Conservation (phyloP, 2,888 invertebrate genomes). For the Dastarcus helophoroides region DNA sequence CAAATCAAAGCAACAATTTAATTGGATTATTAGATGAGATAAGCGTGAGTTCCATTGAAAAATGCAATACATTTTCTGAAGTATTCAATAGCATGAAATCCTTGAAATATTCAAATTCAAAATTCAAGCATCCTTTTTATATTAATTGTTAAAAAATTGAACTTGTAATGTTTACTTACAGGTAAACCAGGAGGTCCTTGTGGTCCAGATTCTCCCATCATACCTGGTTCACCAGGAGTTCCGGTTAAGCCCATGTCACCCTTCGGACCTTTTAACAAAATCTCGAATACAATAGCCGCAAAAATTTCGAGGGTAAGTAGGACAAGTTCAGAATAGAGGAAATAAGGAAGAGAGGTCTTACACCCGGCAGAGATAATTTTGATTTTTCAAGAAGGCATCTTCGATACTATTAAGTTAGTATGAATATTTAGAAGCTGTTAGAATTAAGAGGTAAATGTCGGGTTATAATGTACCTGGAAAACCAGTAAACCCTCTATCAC, state of each 20-base stretch:
- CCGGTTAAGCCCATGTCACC: slow-evolving; percentile 69
- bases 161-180: slow-evolving; percentile 38
- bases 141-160: slow-evolving; percentile 3
- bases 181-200: slow-evolving; percentile 80
- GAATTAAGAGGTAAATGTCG: neutral
- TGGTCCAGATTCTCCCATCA: slow-evolving; percentile 69
- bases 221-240: slow-evolving; percentile 60
- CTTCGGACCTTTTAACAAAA: slow-evolving; percentile 48
- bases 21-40: too few relatives aligned
- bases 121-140: slow-evolving; percentile 3
- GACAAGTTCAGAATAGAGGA: too few relatives aligned
- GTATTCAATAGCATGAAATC: slow-evolving; percentile 1
- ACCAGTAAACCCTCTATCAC: slow-evolving; percentile 41
- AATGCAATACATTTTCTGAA: neutral
- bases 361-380: slow-evolving; percentile 1
- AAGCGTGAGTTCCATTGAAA: too few relatives aligned
- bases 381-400: neutral
- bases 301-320: too few relatives aligned
- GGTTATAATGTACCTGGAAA: slow-evolving; percentile 34
- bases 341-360: neutral
- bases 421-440: slow-evolving; percentile 2
- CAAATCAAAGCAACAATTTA: too few relatives aligned
- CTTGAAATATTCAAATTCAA: too few relatives aligned
- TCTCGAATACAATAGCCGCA: too few relatives aligned
- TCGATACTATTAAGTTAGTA: neutral